Conservation (phyloP, 1,140 invertebrate species). For the Aphelenchoides besseyi region DNA sequence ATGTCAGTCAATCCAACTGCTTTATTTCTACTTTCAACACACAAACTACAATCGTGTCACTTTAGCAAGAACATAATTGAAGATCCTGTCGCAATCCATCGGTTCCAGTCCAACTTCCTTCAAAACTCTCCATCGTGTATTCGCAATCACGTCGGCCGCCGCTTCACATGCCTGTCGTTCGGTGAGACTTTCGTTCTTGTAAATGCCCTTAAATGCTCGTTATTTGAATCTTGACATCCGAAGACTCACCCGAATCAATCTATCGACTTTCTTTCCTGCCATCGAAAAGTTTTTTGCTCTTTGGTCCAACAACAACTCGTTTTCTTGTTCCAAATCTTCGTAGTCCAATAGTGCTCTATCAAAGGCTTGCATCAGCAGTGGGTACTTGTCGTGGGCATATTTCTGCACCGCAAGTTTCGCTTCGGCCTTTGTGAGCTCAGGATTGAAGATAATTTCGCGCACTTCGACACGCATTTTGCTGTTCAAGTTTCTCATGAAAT, state of each 20-base stretch:
- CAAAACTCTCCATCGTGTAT: neutral
- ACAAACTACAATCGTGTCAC: too few species aligned
- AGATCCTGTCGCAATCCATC: neutral
- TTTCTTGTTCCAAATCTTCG: slow-evolving; percentile 2
- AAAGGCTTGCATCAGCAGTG: neutral
- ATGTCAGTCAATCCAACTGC: too few species aligned
- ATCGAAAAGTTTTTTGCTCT: neutral
- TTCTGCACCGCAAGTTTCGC: neutral
- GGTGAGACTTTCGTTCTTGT: neutral
- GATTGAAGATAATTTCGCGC: neutral
- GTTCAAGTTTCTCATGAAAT: neutral
- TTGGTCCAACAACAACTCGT: neutral
- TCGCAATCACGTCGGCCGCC: neutral
- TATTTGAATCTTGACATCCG: neutral
- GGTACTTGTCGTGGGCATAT: neutral
- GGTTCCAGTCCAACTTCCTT: slow-evolving; percentile 3
- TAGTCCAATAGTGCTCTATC: neutral
- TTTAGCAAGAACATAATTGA: neutral
- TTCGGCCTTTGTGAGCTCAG: neutral
- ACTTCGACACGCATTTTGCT: neutral
- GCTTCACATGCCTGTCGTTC: slow-evolving; percentile 2
- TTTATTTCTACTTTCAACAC: too few species aligned
- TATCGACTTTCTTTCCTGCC: neutral
- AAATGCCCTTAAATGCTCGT: slow-evolving; percentile 2
- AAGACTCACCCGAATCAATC: slow-evolving; percentile 4